Base-by-base conservation (phyloP, 2,113 vertebrate species). In the Hippoglossus stenolepis region DNA sequence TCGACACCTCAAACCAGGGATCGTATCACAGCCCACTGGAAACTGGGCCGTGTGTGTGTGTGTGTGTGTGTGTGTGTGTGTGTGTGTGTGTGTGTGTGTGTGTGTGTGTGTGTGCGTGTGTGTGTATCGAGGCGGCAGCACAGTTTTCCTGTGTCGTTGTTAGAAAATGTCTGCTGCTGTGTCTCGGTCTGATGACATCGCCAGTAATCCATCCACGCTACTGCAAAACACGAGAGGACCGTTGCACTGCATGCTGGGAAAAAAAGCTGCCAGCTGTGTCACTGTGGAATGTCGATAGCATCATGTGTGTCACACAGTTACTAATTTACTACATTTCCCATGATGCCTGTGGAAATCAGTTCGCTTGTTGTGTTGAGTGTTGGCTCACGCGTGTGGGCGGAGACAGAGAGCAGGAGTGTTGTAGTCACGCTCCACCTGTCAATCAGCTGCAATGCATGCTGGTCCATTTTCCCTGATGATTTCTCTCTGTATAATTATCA, bases 181-280 rank as follows among this genome's bases (percentile, higher is more conserved):
- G 62, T 71, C 66, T 83, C 62, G 7, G 80, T 85, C 85, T 90
- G 88, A 87, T 83, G 85, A 89, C 88, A 87, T 87, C 77, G 66
- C 69, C 21, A 17, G 85, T 84, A 85, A 87, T 85, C 75, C 78
- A 75, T 84, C 77, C 74, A 70, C 20, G 6, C 54, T 70, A 15
- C 59, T 40, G 76, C 45, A 74, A 78, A 67, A 70, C 60, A 4
- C 65, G 73, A 18, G 45, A 87, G 82, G 83, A 68, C 40, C 2
- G 71, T 14, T 9, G 57, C 77, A 65, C 1, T 79, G 87, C 83
- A 87, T 89, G 75, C 72, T 85, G 83, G 88, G 88, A 75, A 74
- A 74, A 60, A 12, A 20, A 31, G 59, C 73, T 70, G 66, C 65
- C 35, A 28, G 65, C 28, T 8, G 51, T 12, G 9, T 35, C 57